Evolutionary conservation across 2,888 invertebrate genomes (phyloP).

Genomic region (Sarcophaga carnaria): DNA sequence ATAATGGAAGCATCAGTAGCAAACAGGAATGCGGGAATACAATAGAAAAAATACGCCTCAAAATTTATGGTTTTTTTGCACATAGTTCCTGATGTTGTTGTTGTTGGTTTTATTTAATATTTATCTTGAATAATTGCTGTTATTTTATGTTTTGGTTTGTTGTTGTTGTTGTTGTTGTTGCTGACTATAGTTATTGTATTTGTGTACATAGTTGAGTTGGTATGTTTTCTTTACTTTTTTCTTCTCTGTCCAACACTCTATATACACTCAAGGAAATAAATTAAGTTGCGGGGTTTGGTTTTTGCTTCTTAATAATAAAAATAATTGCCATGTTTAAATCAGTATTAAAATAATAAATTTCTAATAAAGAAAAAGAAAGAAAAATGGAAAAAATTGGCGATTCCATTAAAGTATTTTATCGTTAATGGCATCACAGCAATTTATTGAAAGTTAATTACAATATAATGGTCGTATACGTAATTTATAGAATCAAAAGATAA

Average conservation of each 20-base stretch:
- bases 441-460: too few species aligned
- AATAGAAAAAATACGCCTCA: background rate
- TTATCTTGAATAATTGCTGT: slow-evolving; percentile 49
- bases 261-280: slow-evolving; percentile 4
- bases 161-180: background rate
- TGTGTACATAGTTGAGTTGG: slow-evolving; percentile 9
- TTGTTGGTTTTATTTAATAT: slow-evolving; percentile 28
- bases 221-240: background rate
- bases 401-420: too few species aligned
- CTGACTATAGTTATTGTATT: too few species aligned
- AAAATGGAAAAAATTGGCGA: too few species aligned
- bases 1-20: too few species aligned
- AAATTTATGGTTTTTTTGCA: slow-evolving; percentile 24
- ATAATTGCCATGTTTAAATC: background rate
- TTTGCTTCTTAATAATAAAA: too few species aligned
- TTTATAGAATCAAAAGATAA: too few species aligned
- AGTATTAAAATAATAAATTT: too few species aligned
- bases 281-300: background rate
- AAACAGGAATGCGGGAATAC: background rate
- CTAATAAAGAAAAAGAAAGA: too few species aligned
- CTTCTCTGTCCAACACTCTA: background rate
- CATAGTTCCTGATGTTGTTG: slow-evolving; percentile 2
- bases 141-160: slow-evolving; percentile 15
- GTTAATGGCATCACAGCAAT: too few species aligned
- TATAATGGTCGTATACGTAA: too few species aligned